A percentile compares a stretch with the other conserved stretches of the same genome.
Conservation (phyloP, 2,113 vertebrate genomes). For the Megaceryle maxima region DNA sequence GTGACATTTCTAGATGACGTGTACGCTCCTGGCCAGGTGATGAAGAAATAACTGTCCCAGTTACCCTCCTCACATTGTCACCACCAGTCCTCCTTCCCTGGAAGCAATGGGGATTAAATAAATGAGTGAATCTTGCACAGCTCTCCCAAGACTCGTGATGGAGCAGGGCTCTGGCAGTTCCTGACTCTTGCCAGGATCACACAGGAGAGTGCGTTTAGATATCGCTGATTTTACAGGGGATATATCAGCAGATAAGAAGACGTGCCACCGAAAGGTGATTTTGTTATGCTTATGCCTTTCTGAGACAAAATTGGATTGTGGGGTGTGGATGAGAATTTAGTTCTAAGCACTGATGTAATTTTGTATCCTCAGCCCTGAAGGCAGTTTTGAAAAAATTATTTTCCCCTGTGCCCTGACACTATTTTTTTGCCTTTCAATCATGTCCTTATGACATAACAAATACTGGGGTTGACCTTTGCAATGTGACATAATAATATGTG, state of each 20-base stretch:
- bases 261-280: slow-evolving; percentile 38
- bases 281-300: slow-evolving; percentile 62
- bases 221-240: not conserved
- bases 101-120: rapidly evolving
- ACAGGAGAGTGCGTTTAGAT: not conserved
- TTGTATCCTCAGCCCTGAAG: slow-evolving; percentile 23
- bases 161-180: not conserved
- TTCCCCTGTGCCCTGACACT: slow-evolving; percentile 43
- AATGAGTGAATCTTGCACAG: not conserved
- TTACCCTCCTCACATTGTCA: not conserved
- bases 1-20: not conserved
- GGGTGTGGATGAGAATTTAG: slow-evolving; percentile 53
- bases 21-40: not conserved
- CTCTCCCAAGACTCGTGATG: rapidly evolving
- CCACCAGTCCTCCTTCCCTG: rapidly evolving
- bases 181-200: not conserved
- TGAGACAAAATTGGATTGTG: slow-evolving; percentile 18
- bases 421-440: slow-evolving; percentile 62
- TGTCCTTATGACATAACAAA: slow-evolving; percentile 58
- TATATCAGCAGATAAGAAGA: slow-evolving; percentile 43
- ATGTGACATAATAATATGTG: slow-evolving; percentile 67
- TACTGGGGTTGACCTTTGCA: slow-evolving; percentile 54
- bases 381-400: slow-evolving; percentile 40
- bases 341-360: slow-evolving; percentile 57
- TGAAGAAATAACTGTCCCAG: not conserved